Evolutionary conservation across 1,140 invertebrate species (phyloP).

Genomic region (Acromyrmex charruanus): DNA sequence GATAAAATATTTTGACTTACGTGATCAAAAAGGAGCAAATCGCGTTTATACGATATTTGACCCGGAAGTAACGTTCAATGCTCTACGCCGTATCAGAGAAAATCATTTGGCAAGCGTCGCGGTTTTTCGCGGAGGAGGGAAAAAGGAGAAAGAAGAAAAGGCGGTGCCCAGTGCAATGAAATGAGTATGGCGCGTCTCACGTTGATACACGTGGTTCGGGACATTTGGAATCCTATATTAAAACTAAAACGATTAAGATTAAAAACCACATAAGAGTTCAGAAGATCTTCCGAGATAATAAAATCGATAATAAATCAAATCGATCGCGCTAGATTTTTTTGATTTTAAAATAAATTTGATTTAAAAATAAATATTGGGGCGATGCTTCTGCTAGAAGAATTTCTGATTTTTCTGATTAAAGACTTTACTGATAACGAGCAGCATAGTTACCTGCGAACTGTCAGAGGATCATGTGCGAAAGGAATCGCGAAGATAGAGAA

Average conservation of each 20-base stretch:
- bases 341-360: neutral
- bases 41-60: conserved; percentile 7
- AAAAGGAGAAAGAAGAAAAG: conserved; percentile 31
- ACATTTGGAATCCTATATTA: conserved; percentile 37
- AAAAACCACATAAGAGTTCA: neutral
- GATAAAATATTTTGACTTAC: conserved; percentile 16
- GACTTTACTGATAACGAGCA: neutral
- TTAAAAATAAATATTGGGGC: too few relatives aligned
- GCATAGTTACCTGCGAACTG: neutral
- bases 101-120: conserved; percentile 15
- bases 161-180: conserved; percentile 57
- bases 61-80: neutral
- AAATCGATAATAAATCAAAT: neutral
- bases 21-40: neutral
- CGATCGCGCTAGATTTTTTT: neutral
- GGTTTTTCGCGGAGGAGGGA: neutral
- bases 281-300: neutral
- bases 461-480: neutral
- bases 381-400: neutral
- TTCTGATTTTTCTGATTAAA: neutral
- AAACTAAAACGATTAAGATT: conserved; percentile 25
- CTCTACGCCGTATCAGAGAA: conserved; percentile 8
- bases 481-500: neutral
- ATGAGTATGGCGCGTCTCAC: conserved; percentile 25
- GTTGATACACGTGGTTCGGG: conserved; percentile 61